Conservation (phyloP, 2,888 invertebrate species). For the Pristionchus fissidentatus region DNA sequence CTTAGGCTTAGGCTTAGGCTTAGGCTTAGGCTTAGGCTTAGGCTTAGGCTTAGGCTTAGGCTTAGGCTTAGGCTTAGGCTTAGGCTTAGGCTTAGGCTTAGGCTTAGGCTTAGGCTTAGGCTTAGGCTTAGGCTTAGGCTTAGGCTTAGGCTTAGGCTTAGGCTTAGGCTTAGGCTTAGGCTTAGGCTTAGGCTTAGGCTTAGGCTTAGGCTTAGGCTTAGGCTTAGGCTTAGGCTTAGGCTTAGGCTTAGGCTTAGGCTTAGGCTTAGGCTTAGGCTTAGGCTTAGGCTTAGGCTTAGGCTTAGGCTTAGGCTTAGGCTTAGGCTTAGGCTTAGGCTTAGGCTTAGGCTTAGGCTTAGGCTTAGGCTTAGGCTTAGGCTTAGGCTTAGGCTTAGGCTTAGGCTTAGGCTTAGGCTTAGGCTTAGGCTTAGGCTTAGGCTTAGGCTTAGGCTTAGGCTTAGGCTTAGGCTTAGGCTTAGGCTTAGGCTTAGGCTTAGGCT, state of each 20-base stretch:
- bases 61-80: not conserved
- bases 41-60: constrained; percentile 17
- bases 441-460: too few species aligned
- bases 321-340: too few species aligned
- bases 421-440: too few species aligned
- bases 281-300: too few species aligned
- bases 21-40: constrained; percentile 4
- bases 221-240: too few species aligned
- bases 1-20: constrained; percentile 28
- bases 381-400: too few species aligned
- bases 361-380: too few species aligned
- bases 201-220: constrained; percentile 24
- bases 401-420: too few species aligned
- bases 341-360: too few species aligned
- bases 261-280: constrained; percentile 41
- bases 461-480: too few species aligned
- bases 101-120: constrained; percentile 45
- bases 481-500: too few species aligned
- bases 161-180: constrained; percentile 49
- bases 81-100: constrained; percentile 32
- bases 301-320: too few species aligned
- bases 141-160: constrained; percentile 52
- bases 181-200: constrained; percentile 50
- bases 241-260: constrained; percentile 48
- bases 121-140: constrained; percentile 51